Evolutionary conservation across 2,797 vertebrate genomes (phyloP).

Genomic region (Petrocephalus schoutedeni): DNA sequence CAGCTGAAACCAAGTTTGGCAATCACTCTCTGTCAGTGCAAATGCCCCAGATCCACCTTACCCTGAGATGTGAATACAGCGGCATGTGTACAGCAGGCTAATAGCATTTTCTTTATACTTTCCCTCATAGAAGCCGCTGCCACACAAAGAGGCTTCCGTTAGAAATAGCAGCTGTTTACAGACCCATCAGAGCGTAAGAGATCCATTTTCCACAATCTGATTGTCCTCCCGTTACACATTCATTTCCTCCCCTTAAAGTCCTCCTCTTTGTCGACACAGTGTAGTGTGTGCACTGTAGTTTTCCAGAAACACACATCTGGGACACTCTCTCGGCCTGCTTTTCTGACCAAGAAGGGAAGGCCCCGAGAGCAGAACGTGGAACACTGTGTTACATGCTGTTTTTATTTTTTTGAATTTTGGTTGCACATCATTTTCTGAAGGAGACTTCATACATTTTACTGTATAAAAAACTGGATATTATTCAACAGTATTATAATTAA

Average conservation of each 20-base stretch:
- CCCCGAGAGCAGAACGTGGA: not conserved
- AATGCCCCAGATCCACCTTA: not conserved
- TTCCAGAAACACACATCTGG: not conserved
- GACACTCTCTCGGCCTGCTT: not conserved
- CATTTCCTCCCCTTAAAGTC: conserved; percentile 42
- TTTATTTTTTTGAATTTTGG: not conserved
- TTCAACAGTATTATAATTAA: not conserved
- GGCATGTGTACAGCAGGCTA: conserved; percentile 50
- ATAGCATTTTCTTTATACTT: conserved; percentile 67
- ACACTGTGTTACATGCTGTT: not conserved
- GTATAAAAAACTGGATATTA: not conserved
- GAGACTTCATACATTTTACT: not conserved
- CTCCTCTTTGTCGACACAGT: conserved; percentile 35
- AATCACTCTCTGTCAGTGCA: not conserved
- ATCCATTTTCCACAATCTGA: conserved; percentile 55
- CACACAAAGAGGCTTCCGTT: conserved; percentile 68
- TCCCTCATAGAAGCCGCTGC: conserved; percentile 66
- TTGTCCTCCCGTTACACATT: conserved; percentile 53
- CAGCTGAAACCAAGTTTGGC: conserved; percentile 40
- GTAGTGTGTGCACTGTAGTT: conserved; percentile 26
- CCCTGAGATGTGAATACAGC: conserved; percentile 25
- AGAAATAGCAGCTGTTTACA: conserved; percentile 73
- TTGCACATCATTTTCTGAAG: not conserved
- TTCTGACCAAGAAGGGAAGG: not conserved
- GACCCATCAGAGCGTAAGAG: conserved; percentile 71